Base-by-base conservation (phyloP, 1,140 invertebrate species). In the Ceratosolen fusciceps region DNA sequence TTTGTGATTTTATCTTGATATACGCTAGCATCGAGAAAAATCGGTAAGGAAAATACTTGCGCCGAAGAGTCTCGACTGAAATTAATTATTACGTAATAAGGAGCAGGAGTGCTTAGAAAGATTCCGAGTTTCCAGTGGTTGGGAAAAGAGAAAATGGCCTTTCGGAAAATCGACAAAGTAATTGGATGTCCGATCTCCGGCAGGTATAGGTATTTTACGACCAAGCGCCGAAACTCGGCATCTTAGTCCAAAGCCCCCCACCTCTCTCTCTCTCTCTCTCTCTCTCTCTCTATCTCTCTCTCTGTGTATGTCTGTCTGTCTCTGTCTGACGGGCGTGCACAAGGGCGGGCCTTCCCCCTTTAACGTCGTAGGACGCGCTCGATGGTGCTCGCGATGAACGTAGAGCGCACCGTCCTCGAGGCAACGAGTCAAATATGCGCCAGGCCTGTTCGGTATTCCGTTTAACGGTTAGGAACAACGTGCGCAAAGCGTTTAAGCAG, bases 401-500 rank as follows among this genome's bases (percentile, higher is more conserved):
- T n/a, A n/a, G n/a, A n/a, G n/a, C n/a, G n/a, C n/a, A n/a, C n/a
- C 31, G 71, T n/a, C n/a, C n/a, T 56, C 52, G 29, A 65, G 19
- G 70, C 34, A 52, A 56, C 58, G 68, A 78, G 54, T 78, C 68
- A 78, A 78, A 78, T 78, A 78, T 78, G 68, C 77, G 76, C 76
- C 67, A 77, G 68, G 54, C 67, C 81, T 73, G 74, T 82, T 82
- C 80, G 81, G 82, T 77, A 80, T 80, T 75, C 76, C 79, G 58
- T 54, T 82, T 85, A 83, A 85, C 83, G 82, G 83, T 83, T 56
- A 82, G 80, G 82, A 79, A 83, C 82, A 82, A 77, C 79, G 80
- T 81, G 77, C 56, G 77, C 70, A 21, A 60, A 52, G 76, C 56
- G 72, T 71, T 79, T 79, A 67, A 79, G 58, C 47, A 79, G 47